Conservation (phyloP, 2,888 invertebrate species). For the Protodeltote pygarga region DNA sequence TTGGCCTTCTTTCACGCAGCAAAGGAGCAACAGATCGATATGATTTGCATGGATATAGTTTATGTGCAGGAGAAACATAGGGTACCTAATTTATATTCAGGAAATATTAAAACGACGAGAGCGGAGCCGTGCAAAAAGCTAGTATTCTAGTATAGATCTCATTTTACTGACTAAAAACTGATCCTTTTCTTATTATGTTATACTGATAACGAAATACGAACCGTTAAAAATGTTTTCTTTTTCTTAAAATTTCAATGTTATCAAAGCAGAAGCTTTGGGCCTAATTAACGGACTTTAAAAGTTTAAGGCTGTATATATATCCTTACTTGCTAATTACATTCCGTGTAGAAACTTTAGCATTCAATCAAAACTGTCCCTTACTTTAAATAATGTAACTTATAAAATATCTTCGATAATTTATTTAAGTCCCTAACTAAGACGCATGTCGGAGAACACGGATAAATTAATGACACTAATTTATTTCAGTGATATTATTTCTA, state of each 20-base stretch:
- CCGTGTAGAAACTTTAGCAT: slow-evolving; percentile 42
- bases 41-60: no score
- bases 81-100: no score
- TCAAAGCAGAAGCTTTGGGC: slow-evolving; percentile 13
- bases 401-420: slow-evolving; percentile 68
- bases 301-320: slow-evolving; percentile 18
- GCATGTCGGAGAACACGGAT: slow-evolving; percentile 56
- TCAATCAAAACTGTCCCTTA: slow-evolving; percentile 53
- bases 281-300: slow-evolving; percentile 27
- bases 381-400: slow-evolving; percentile 55
- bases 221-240: slow-evolving; percentile 1
- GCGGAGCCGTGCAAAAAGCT: no score
- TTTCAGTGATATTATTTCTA: slow-evolving; percentile 73
- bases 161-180: no score
- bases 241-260: neutral
- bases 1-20: no score
- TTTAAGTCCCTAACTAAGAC: slow-evolving; percentile 62
- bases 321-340: slow-evolving; percentile 32
- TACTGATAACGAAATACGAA: slow-evolving; percentile 1
- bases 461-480: slow-evolving; percentile 75
- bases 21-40: no score
- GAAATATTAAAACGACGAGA: no score
- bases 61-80: no score
- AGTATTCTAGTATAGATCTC: no score
- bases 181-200: neutral